Conservation (phyloP, 2,113 vertebrate species). For the Ciconia maguari region DNA sequence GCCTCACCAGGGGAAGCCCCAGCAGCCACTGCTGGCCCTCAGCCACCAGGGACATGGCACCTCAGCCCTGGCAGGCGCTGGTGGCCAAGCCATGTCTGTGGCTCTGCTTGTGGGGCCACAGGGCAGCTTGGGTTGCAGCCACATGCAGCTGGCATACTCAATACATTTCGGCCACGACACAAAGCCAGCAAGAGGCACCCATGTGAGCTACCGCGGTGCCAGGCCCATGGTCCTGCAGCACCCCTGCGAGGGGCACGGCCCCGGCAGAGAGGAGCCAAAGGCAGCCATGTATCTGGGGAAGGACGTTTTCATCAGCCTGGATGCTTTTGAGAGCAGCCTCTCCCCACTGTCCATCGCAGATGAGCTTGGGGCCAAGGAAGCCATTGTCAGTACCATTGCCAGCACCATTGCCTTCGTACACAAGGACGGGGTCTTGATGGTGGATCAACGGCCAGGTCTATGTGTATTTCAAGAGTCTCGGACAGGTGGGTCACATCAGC, state of each 20-base stretch:
- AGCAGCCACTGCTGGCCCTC: not conserved
- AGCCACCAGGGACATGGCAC: not conserved
- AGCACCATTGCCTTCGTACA: not conserved
- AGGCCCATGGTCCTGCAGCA: not conserved
- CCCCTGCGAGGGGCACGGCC: not conserved
- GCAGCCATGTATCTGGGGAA: not conserved
- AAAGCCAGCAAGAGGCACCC: not conserved
- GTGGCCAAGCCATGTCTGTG: not conserved
- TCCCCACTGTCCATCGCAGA: not conserved
- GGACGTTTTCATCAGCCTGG: not conserved
- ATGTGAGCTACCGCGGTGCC: too few relatives aligned
- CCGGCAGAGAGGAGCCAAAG: rapidly evolving
- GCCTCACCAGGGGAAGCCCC: too few relatives aligned
- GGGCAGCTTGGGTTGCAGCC: not conserved
- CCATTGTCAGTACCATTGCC: not conserved
- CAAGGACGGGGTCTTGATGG: rapidly evolving
- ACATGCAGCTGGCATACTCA: rapidly evolving
- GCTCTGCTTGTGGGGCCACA: not conserved
- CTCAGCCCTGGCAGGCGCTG: rapidly evolving
- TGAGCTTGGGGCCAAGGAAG: not conserved
- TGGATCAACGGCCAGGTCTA: not conserved
- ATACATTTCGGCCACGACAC: rapidly evolving
- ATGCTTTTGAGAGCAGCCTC: not conserved
- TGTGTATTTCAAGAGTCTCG: not conserved
- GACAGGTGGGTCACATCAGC: not conserved